phyloP scores from a whole-genome alignment of 2,113 vertebrate species.

The Silurus glanis region DNA sequence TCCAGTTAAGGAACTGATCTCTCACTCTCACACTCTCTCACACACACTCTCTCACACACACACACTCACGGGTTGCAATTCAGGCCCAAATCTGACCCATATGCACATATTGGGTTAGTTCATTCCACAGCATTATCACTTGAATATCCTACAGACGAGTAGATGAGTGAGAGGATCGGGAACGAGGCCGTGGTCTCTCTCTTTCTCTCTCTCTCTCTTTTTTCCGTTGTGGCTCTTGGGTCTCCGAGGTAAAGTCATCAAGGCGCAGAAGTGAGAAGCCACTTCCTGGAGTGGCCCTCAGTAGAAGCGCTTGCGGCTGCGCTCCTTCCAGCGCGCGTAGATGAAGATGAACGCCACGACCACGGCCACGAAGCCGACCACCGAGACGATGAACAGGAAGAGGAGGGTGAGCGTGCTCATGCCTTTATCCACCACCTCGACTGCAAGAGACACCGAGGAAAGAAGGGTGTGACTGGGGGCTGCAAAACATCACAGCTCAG shows the following conservation, averaged over 20 bases:
- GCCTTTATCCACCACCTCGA: constrained; percentile 72
- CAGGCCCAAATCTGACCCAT: too few relatives aligned
- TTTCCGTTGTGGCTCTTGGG: constrained; percentile 8
- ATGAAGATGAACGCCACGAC: constrained; percentile 77
- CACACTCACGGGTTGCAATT: neutral
- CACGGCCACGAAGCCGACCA: constrained; percentile 82
- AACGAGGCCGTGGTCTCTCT: neutral
- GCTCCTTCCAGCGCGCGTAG: constrained; percentile 90
- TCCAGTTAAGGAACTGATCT: neutral
- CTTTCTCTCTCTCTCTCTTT: neutral
- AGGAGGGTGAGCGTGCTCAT: constrained; percentile 83
- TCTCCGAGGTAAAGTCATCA: constrained; percentile 33
- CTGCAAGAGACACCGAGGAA: constrained; percentile 56
- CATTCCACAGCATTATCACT: neutral
- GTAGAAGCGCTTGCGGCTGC: constrained; percentile 93
- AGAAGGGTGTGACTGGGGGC: neutral
- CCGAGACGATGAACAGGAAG: constrained; percentile 84
- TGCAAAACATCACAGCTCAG: neutral
- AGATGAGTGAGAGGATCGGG: neutral
- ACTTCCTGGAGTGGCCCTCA: constrained; percentile 64
- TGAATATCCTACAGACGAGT: neutral
- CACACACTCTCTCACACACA: neutral
- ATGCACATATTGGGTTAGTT: too few relatives aligned
- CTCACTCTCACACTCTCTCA: neutral
- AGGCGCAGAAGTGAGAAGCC: neutral